Conservation (phyloP, 1,140 invertebrate species). For the Tenebrio molitor region DNA sequence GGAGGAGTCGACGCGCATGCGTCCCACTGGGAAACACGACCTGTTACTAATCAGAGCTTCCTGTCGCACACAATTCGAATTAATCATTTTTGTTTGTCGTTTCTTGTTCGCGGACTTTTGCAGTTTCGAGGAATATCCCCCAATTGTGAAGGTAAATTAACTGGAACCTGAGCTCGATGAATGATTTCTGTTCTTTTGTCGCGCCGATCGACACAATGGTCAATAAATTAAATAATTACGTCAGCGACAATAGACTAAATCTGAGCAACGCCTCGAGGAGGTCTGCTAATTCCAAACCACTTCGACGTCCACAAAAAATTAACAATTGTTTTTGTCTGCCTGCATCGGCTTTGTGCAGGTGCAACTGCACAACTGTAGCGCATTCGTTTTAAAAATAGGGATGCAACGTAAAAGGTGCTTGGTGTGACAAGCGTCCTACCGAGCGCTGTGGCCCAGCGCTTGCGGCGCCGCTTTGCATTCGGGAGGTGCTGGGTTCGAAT, state of each 20-base stretch:
- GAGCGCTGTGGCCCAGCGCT: no score
- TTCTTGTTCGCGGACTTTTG: conserved; percentile 19
- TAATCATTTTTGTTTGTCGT: conserved; percentile 22
- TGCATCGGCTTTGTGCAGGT: no score
- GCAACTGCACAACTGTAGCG: no score
- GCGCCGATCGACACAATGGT: conserved; percentile 5
- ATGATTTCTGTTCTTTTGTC: conserved; percentile 23
- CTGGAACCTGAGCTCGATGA: conserved; percentile 21
- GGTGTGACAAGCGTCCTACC: no score
- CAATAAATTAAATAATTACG: conserved; percentile 36
- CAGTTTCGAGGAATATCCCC: conserved; percentile 34
- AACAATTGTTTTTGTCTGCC: no score
- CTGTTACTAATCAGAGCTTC: conserved; percentile 32
- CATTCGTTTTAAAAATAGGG: no score
- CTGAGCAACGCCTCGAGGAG: no score
- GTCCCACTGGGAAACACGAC: conserved; percentile 17
- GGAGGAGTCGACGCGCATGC: conserved; percentile 16
- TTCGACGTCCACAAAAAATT: no score
- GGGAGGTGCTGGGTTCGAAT: no score
- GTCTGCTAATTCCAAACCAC: no score
- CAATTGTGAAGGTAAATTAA: conserved; percentile 37
- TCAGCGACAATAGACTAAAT: conserved; percentile 23
- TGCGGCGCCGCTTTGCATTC: no score
- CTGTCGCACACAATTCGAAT: conserved; percentile 11
- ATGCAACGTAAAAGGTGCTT: no score